Evolutionary conservation across 2,888 invertebrate species (phyloP), one percentile per base, ranked within the genome.

Genomic region (Ptilodon capucinus): DNA sequence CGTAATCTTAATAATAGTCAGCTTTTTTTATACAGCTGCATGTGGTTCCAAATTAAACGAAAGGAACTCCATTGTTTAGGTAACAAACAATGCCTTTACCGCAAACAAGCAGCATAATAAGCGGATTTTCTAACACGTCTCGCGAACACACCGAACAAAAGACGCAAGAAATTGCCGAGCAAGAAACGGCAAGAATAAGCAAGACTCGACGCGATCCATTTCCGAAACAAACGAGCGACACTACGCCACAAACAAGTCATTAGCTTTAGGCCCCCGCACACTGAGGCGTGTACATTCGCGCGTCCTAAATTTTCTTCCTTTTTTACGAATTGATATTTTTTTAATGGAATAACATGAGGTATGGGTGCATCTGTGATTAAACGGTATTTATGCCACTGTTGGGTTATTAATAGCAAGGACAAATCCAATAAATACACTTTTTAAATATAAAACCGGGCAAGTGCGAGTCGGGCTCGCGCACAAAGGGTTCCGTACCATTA

Each of bases 221-320:
- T 77, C 76, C 69, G 71, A 66, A 73, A 76, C 72, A 74, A 74
- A 76, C 72, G 70, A 71, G 71, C 66, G 68, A 64, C 67, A 52
- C 48, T 46, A 44, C 60, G 61, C 53, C 62, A 65, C 71, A 71
- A 78, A 72, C 63, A 64, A 67, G 64, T 76, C 79, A 79, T 79
- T 79, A 77, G 73, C 68, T 68, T 54, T n/a, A n/a, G n/a, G n/a
- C n/a, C n/a, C n/a, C n/a, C n/a, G n/a, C n/a, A n/a, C n/a, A n/a
- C n/a, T n/a, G n/a, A n/a, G n/a, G n/a, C n/a, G n/a, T n/a, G n/a
- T n/a, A n/a, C n/a, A n/a, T n/a, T n/a, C n/a, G n/a, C n/a, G n/a
- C n/a, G n/a, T n/a, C n/a, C n/a, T n/a, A n/a, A n/a, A n/a, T n/a
- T n/a, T n/a, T n/a, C n/a, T n/a, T n/a, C n/a, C n/a, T n/a, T n/a